Evolutionary conservation across 2,888 invertebrate species (phyloP), one percentile per base, ranked within the genome.

Genomic region (Mimumesa dahlbomi): DNA sequence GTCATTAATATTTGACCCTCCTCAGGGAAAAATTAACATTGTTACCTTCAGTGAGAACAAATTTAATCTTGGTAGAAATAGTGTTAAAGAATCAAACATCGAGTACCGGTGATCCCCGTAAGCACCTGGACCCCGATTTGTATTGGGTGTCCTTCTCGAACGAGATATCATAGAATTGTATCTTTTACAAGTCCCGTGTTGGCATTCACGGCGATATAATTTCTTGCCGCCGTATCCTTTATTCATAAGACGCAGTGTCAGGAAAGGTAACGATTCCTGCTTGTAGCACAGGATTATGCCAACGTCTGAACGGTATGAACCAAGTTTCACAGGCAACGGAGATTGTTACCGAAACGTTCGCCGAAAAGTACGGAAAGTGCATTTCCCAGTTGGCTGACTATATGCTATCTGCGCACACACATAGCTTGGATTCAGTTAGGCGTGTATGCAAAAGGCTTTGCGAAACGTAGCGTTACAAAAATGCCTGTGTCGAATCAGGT

Each of bases 121-220:
- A n/a, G n/a, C n/a, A 25, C n/a, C 14, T 38, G 5, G 6, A 48
- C 2, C n/a, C 13, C 22, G 25, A 25, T 25, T 25, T 25, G 3
- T 25, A 3, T 25, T 7, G 25, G 4, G 25, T 25, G 4, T 25
- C 25, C 25, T 3, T 25, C n/a, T 25, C 25, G 25, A 7, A 25
- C 4, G 4, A 25, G 25, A n/a, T 3, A 3, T 11, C 4, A 11
- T 18, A 36, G 45, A 36, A 42, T n/a, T 7, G n/a, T 13, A n/a
- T 11, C 31, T 16, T 21, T 6, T 61, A 62, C 59, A 56, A 46
- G 70, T 81, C 81, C 82, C 79, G 59, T 45, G 71, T 36, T 81
- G 73, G 75, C 84, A 70, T 82, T 84, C 84, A 82, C 82, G 83
- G 81, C 83, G 84, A 84, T 84, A 84, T 81, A 81, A 84, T 82